Evolutionary conservation across 2,888 invertebrate genomes (phyloP).

Genomic region (Colletes collaris): DNA sequence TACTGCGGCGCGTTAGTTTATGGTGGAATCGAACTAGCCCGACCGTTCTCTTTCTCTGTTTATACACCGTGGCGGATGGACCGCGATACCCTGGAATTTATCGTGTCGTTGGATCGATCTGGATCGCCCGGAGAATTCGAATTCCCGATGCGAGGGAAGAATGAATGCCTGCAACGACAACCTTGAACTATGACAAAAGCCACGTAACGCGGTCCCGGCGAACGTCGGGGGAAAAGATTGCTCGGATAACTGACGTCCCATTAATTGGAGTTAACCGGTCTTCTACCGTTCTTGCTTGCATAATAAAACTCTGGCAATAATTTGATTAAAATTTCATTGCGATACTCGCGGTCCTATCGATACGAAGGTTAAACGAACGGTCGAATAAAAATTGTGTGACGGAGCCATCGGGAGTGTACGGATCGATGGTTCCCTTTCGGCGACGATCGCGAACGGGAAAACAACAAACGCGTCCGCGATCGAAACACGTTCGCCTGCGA

Average conservation of each 20-base stretch:
- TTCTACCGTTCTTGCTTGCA: too few relatives aligned
- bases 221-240: background rate
- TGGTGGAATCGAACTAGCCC: constrained; percentile 22
- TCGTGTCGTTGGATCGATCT: constrained; percentile 3
- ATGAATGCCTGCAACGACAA: too few relatives aligned
- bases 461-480: background rate
- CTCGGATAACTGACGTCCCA: too few relatives aligned
- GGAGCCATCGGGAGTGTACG: background rate
- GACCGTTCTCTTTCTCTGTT: constrained; percentile 49
- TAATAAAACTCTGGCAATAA: too few relatives aligned
- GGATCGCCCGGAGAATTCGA: background rate
- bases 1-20: constrained; percentile 56
- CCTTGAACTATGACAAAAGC: too few relatives aligned
- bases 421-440: background rate
- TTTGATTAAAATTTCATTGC: too few relatives aligned
- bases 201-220: too few relatives aligned
- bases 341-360: too few relatives aligned
- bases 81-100: constrained; percentile 43
- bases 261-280: too few relatives aligned
- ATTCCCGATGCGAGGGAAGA: background rate
- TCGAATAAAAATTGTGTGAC: too few relatives aligned
- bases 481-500: background rate
- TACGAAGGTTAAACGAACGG: too few relatives aligned
- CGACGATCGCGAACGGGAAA: background rate
- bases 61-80: constrained; percentile 46